These are phyloP conservation scores for Zosterops japonicus DNA, from an alignment of 2,113 vertebrate species.

Conservation along the genomic window DNA sequence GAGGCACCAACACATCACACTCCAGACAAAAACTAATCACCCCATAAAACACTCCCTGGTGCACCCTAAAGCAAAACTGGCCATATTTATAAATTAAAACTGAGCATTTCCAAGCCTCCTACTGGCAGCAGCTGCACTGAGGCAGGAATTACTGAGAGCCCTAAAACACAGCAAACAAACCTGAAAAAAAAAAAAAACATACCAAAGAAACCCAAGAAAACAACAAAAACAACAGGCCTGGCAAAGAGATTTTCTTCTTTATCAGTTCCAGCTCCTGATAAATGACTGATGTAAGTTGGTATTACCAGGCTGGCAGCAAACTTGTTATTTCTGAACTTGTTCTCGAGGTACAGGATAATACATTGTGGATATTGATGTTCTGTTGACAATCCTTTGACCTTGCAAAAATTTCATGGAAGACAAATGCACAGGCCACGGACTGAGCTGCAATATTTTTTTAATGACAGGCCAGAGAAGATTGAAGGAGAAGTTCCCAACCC, in stretches of 20 bases:
- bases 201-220: background rate
- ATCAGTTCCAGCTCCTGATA: background rate
- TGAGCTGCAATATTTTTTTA: background rate
- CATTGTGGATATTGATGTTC: background rate
- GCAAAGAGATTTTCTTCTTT: background rate
- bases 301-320: background rate
- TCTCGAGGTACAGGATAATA: background rate
- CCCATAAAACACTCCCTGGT: background rate
- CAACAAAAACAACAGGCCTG: background rate
- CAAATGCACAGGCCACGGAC: background rate
- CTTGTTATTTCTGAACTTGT: background rate
- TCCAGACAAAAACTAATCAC: background rate
- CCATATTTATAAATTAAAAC: conserved; percentile 19
- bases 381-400: conserved; percentile 32
- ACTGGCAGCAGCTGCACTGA: background rate
- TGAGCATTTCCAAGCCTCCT: conserved; percentile 1
- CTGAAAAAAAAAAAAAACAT: background rate
- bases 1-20: background rate
- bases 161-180: background rate
- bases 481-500: background rate
- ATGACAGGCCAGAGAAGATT: background rate
- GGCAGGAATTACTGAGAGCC: background rate
- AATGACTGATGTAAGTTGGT: background rate
- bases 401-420: conserved; percentile 9
- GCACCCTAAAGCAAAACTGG: background rate